Base-by-base conservation (phyloP, 1,140 invertebrate genomes). In the Atta texana region DNA sequence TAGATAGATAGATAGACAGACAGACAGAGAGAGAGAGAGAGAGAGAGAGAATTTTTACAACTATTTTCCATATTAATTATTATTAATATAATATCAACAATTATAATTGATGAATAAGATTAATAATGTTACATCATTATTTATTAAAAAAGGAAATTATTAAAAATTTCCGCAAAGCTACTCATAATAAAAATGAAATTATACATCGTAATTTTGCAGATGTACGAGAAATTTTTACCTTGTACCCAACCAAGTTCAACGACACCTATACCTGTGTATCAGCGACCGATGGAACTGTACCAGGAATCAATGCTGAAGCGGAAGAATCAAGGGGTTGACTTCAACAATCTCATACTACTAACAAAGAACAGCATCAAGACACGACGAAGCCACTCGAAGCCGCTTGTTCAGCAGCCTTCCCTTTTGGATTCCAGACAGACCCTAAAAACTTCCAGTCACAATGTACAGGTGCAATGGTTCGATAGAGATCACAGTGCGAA, bases 331-430 rank as follows among this genome's bases (percentile, higher is more conserved):
- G 94, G 94, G 0, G 94, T 94, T 0, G 94, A 95, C 69, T 95
- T 95, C 49, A 94, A 92, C 24, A 95, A 95, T 86, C 86, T 95
- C 0, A 95, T 95, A 59, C 63, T 95, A 0, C 34, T 95, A 44
- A 95, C 95, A 1, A 95, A 94, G 53, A 95, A 88, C 34, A 94
- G 92, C 0, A 94, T 94, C 92, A 95, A 94, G 75, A 91, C 91
- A 3, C 90, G 93, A 21, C 85, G 92, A 6, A 92, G 88, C 16
- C 92, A 92, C 28, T 87, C 92, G 14, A 95, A 94, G 21, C 87
- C 7, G 18, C 2, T 87, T 24, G 71, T 92, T 0, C 92, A 93
- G 6, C 92, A 94, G 39, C 64, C 55, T 0, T 72, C 76, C 18
- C 16, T 66, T 0, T n/a, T 91, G 16, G 90, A 94, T 24, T 87